Conservation (phyloP, 1,140 invertebrate genomes). For the Drosophila pruinosa region DNA sequence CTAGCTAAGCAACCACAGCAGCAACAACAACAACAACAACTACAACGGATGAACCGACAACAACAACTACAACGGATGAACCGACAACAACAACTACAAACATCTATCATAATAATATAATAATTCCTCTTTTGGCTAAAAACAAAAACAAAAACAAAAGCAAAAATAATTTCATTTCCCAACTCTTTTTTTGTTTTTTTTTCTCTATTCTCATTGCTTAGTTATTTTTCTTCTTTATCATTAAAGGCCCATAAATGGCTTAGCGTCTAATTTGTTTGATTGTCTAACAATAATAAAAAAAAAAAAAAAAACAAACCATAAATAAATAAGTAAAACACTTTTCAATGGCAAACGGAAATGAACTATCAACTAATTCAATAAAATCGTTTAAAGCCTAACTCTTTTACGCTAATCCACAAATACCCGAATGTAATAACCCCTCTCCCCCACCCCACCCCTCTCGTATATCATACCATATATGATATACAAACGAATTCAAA, state of each 20-base stretch:
- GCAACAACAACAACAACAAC: conserved; percentile 18
- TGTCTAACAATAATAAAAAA: conserved; percentile 72
- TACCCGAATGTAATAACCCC: conserved; percentile 15
- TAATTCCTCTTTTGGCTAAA: conserved; percentile 73
- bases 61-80: conserved; percentile 41
- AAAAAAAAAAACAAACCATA: conserved; percentile 32
- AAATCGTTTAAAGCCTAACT: conserved; percentile 4
- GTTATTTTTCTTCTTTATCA: conserved; percentile 72
- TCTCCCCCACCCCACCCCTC: not conserved
- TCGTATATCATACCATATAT: not conserved
- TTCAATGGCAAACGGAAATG: conserved; percentile 66
- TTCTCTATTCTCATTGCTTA: conserved; percentile 53
- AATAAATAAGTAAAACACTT: conserved; percentile 53
- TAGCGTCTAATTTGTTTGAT: conserved; percentile 80
- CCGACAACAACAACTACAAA: conserved; percentile 14
- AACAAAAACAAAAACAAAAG: conserved; percentile 16
- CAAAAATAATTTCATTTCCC: conserved; percentile 10
- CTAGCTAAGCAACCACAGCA: conserved; percentile 38
- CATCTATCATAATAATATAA: conserved; percentile 38
- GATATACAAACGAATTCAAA: conserved; percentile 1
- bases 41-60: conserved; percentile 39
- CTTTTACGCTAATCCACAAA: not conserved
- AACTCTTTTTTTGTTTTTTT: conserved; percentile 48
- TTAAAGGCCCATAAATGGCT: conserved; percentile 71
- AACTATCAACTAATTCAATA: conserved; percentile 47